Conservation (phyloP, 2,113 vertebrate species). For the Semnornis frantzii region DNA sequence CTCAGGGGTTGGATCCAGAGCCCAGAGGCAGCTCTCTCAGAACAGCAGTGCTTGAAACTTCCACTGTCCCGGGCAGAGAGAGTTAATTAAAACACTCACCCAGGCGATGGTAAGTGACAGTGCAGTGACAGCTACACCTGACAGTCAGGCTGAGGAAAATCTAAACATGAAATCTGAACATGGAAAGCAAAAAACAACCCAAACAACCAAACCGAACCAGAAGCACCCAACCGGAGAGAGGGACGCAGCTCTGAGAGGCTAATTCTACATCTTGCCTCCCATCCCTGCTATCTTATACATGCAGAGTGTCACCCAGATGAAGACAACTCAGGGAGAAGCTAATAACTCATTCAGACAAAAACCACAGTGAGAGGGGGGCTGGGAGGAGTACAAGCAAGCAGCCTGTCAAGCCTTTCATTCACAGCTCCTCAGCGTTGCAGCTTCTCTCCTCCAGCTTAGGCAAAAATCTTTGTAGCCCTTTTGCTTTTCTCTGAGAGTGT, state of each 20-base stretch:
- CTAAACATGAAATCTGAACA: not conserved
- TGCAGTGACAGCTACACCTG: not conserved
- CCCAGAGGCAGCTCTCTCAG: not conserved
- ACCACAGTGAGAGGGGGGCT: not conserved
- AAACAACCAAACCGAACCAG: not conserved
- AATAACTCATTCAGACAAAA: slow-evolving; percentile 42
- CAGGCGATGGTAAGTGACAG: not conserved
- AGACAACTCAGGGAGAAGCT: not conserved
- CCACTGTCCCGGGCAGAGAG: not conserved
- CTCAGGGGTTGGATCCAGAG: not conserved
- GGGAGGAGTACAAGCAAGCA: not conserved
- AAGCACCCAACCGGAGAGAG: not conserved
- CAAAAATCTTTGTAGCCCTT: not conserved
- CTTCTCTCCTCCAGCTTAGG: not conserved
- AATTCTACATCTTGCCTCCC: slow-evolving; percentile 10
- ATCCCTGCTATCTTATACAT: not conserved
- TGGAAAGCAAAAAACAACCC: not conserved
- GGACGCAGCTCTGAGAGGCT: not conserved
- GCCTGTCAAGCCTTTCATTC: slow-evolving; percentile 9
- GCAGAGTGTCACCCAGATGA: not conserved
- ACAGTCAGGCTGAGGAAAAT: not conserved
- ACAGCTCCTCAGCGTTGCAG: not conserved
- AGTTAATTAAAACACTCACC: not conserved
- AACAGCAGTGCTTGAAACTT: not conserved
- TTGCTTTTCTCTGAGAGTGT: not conserved